Evolutionary conservation across 2,888 invertebrate genomes (phyloP).

Genomic region (Lottia scabra): DNA sequence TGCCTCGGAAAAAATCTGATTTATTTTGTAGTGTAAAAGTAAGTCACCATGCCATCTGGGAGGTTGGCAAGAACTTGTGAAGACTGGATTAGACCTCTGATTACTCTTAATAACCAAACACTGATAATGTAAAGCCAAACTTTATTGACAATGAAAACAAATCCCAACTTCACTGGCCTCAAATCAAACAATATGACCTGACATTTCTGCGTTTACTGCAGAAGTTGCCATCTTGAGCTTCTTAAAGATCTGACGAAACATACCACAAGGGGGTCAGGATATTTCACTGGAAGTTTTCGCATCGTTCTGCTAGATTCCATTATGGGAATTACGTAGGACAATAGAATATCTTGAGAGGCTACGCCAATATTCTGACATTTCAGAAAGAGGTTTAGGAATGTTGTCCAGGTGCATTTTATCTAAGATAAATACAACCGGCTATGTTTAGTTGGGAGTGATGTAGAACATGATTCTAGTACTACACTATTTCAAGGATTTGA

Average conservation of each 20-base stretch:
- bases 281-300: not conserved
- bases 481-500: too few species aligned
- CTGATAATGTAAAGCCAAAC: not conserved
- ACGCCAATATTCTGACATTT: constrained; percentile 4
- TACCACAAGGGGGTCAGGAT: not conserved
- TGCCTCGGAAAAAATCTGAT: too few species aligned
- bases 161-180: not conserved
- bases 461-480: too few species aligned
- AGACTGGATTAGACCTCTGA: not conserved
- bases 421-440: not conserved
- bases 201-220: not conserved
- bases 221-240: not conserved
- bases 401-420: constrained; percentile 1
- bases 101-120: not conserved
- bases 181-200: not conserved
- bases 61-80: too few species aligned
- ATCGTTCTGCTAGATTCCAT: not conserved
- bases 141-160: not conserved
- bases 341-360: not conserved
- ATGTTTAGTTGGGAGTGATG: too few species aligned
- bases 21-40: too few species aligned
- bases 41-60: too few species aligned
- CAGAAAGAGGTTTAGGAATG: not conserved
- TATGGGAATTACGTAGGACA: not conserved
- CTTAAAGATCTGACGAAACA: not conserved